Evolutionary conservation across 2,888 invertebrate genomes (phyloP).

Genomic region (Acrobasis suavella): DNA sequence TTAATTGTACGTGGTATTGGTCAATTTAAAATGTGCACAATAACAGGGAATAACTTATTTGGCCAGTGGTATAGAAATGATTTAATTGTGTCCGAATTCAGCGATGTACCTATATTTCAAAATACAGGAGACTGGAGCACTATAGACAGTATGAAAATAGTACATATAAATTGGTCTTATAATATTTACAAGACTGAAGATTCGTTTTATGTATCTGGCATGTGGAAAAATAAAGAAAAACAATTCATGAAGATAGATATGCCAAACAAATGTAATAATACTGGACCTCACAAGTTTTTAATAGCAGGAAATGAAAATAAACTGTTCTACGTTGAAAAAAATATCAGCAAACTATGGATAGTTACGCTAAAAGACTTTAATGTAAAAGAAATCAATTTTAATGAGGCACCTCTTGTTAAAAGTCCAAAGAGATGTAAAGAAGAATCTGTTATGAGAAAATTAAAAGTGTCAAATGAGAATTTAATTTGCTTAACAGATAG

Average conservation of each 20-base stretch:
- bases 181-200: slow-evolving; percentile 56
- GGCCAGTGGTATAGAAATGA: slow-evolving; percentile 63
- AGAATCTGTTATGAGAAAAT: slow-evolving; percentile 47
- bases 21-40: slow-evolving; percentile 24
- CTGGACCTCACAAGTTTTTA: slow-evolving; percentile 35
- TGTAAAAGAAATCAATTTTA: slow-evolving; percentile 47
- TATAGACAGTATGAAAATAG: slow-evolving; percentile 39
- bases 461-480: slow-evolving; percentile 46
- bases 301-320: slow-evolving; percentile 63
- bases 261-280: slow-evolving; percentile 43
- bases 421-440: slow-evolving; percentile 43
- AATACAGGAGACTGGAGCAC: slow-evolving; percentile 30
- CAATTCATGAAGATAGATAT: slow-evolving; percentile 46
- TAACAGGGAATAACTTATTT: slow-evolving; percentile 69
- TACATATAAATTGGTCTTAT: slow-evolving; percentile 66
- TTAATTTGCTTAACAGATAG: slow-evolving; percentile 54
- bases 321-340: slow-evolving; percentile 48
- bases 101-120: slow-evolving; percentile 32
- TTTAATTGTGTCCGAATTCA: slow-evolving; percentile 47
- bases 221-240: slow-evolving; percentile 51
- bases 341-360: slow-evolving; percentile 47
- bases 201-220: slow-evolving; percentile 57
- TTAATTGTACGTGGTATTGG: not conserved
- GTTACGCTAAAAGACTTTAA: slow-evolving; percentile 45
- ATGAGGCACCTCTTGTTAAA: slow-evolving; percentile 44